phyloP scores from a whole-genome alignment of 1,140 invertebrate species.

The Lordiphosa mommai region DNA sequence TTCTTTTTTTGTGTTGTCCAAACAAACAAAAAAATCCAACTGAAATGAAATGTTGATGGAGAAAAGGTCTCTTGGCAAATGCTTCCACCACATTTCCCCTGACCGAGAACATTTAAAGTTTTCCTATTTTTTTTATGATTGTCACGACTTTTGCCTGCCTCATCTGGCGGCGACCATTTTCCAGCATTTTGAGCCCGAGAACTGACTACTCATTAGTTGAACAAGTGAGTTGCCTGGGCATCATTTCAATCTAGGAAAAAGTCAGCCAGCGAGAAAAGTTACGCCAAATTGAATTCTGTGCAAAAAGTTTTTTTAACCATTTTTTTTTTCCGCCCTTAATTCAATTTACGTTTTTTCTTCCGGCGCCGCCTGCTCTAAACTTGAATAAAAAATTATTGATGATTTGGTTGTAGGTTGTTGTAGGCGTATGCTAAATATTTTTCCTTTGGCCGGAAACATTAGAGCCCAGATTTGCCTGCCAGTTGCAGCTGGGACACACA shows the following conservation, averaged over 20 bases:
- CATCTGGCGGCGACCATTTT: slow-evolving; percentile 30
- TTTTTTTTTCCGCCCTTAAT: slow-evolving; percentile 19
- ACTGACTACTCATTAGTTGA: slow-evolving; percentile 61
- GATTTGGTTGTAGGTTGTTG: slow-evolving; percentile 24
- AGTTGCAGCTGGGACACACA: slow-evolving; percentile 53
- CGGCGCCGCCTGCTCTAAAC: slow-evolving; percentile 9
- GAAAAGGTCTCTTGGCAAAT: slow-evolving; percentile 23
- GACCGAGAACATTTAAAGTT: slow-evolving; percentile 66
- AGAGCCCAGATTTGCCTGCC: slow-evolving; percentile 56
- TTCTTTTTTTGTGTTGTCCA: no score
- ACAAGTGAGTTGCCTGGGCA: slow-evolving; percentile 56
- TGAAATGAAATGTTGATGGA: background rate
- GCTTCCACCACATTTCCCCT: slow-evolving; percentile 56
- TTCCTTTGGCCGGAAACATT: slow-evolving; percentile 30
- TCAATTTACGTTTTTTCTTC: slow-evolving; percentile 22
- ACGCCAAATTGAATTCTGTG: slow-evolving; percentile 64
- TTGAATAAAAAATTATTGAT: slow-evolving; percentile 54
- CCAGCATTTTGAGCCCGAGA: slow-evolving; percentile 32
- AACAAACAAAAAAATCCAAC: background rate
- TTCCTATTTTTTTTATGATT: slow-evolving; percentile 47
- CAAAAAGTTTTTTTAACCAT: slow-evolving; percentile 35
- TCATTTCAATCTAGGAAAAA: slow-evolving; percentile 54
- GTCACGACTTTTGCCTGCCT: slow-evolving; percentile 46
- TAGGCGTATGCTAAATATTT: slow-evolving; percentile 48
- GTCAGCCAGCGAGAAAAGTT: slow-evolving; percentile 42